Base-by-base conservation (phyloP, 2,113 vertebrate genomes). In the Rana temporaria region DNA sequence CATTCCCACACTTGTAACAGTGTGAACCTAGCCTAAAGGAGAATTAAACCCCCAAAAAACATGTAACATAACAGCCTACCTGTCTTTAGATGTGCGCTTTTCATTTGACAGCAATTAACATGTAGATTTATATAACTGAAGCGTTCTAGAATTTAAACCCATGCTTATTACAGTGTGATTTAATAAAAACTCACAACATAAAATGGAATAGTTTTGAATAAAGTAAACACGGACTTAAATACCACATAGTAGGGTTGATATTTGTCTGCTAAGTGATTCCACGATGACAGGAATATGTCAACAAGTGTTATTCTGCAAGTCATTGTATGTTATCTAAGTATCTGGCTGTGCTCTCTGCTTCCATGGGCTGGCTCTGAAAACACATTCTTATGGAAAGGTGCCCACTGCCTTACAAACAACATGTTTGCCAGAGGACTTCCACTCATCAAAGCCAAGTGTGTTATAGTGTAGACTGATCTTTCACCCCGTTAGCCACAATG, bases 341-440 rank as follows among this genome's bases (percentile, higher is more conserved):
- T 55, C 24, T 66, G 60, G 70, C 59, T 62, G 38, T 34, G 42
- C 55, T 56, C 15, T 19, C 14, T 4, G 20, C 16, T 34, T 81
- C 48, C 16, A 48, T 20, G 60, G 42, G 22, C 30, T 81, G 69
- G 69, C 59, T 65, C 48, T 2, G 30, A 56, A 26, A n/a, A 26
- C 9, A 63, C 70, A 74, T 65, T 56, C 63, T 65, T 66, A 57
- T 82, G 80, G 80, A 73, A 15, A 57, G 14, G n/a, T 82, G 71
- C 80, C 80, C 60, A 67, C 24, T 59, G 53, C 56, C 53, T 66
- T 42, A 57, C 30, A n/a, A 74, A 64, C 78, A 67, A 64, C 57
- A 80, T 72, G 63, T 64, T 60, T 66, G 60, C 79, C 80, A n/a
- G n/a, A 67, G 70, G 70, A 64, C 70, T 82, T 74, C 70, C 62